These are phyloP conservation scores for Tribolium castaneum DNA, from an alignment of 1,140 invertebrate genomes.

Conservation along the genomic window DNA sequence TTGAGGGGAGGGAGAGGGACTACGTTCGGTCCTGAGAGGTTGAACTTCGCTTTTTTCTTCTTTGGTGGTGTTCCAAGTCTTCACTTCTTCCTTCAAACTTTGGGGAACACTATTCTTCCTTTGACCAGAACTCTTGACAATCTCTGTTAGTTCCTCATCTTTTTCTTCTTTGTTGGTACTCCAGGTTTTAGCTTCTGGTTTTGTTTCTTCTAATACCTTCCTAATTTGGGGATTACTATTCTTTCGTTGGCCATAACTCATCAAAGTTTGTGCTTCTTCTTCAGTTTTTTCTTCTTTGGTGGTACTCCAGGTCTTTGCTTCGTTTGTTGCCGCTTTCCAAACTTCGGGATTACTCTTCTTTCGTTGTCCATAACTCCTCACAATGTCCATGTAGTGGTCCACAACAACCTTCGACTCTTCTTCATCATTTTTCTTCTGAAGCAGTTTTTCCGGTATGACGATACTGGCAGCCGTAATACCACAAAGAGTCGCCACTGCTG, in stretches of 20 bases:
- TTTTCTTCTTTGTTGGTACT: not conserved
- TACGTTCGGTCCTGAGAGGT: not conserved
- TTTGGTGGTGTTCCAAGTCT: not conserved
- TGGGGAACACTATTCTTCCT: not conserved
- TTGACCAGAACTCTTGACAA: not conserved
- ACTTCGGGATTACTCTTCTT: constrained; percentile 59
- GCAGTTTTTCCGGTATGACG: constrained; percentile 56
- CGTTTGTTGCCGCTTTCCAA: not conserved
- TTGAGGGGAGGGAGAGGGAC: constrained; percentile 39
- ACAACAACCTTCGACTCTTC: constrained; percentile 77
- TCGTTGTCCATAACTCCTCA: constrained; percentile 72
- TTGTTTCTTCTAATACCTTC: not conserved
- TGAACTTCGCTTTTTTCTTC: not conserved
- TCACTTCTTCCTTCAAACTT: not conserved
- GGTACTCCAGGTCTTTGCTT: not conserved
- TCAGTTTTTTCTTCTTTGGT: not conserved
- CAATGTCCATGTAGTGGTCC: constrained; percentile 84
- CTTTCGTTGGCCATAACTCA: not conserved
- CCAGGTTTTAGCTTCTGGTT: not conserved
- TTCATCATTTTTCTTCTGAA: constrained; percentile 59
- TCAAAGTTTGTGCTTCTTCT: not conserved
- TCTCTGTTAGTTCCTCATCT: not conserved
- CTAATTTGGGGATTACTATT: not conserved
- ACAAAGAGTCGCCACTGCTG: constrained; percentile 54
- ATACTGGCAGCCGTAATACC: constrained; percentile 61